Evolutionary conservation across 2,113 vertebrate species (phyloP).

Genomic region (Hydrolagus affinis): DNA sequence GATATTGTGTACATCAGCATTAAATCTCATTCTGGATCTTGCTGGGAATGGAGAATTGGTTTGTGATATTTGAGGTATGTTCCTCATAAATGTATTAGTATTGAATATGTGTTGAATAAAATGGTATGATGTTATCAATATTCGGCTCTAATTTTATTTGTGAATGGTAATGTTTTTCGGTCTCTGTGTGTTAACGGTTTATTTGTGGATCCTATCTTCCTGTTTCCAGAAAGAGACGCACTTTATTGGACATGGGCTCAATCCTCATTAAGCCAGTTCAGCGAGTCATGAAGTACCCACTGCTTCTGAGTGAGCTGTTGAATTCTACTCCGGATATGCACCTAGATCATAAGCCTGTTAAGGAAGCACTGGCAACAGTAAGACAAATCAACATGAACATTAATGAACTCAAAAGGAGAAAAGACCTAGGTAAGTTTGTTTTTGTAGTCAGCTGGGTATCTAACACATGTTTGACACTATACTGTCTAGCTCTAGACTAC

Average conservation of each 20-base stretch:
- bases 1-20: too few species aligned
- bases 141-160: too few species aligned
- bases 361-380: conserved; percentile 66
- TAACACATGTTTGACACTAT: too few species aligned
- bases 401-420: conserved; percentile 88
- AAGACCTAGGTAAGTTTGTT: conserved; percentile 73
- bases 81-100: neutral
- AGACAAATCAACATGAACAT: conserved; percentile 85
- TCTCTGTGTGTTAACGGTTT: neutral
- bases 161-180: too few species aligned
- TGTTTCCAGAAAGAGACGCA: conserved; percentile 71
- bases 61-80: neutral
- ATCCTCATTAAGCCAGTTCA: conserved; percentile 92
- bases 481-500: too few species aligned
- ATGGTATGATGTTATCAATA: too few species aligned
- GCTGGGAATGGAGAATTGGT: neutral
- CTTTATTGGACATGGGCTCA: conserved; percentile 84
- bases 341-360: conserved; percentile 62
- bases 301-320: conserved; percentile 77
- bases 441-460: too few species aligned
- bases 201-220: neutral
- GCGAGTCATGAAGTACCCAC: conserved; percentile 89
- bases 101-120: neutral
- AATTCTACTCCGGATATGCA: conserved; percentile 80
- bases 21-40: neutral